A percentile compares a stretch with the other conserved stretches of the same genome.
phyloP scores from a whole-genome alignment of 2,113 vertebrate genomes.

The Rhodinocichla rosea region DNA sequence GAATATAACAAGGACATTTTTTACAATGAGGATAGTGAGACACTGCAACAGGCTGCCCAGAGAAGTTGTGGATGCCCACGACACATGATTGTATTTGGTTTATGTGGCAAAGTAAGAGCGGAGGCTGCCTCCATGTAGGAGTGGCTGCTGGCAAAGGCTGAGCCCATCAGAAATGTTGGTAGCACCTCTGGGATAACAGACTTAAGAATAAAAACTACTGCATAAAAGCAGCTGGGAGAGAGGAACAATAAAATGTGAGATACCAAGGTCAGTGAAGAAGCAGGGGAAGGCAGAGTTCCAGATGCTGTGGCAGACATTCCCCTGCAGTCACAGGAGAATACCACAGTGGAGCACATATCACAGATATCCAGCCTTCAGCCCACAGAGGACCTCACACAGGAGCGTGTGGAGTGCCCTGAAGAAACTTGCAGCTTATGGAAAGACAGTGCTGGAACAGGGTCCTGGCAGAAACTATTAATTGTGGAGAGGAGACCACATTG shows the following conservation, averaged over 20 bases:
- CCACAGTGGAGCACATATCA: background rate
- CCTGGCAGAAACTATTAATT: background rate
- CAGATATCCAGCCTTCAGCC: background rate
- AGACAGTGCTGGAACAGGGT: background rate
- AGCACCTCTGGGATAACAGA: background rate
- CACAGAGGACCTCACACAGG: background rate
- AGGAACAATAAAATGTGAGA: background rate
- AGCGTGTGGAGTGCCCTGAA: background rate
- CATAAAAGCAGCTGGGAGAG: background rate
- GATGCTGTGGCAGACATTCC: background rate
- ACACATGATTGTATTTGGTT: background rate
- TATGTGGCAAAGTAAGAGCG: fast-evolving
- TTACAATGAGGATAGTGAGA: background rate
- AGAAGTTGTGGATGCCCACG: background rate
- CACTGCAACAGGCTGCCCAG: background rate
- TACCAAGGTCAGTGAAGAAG: background rate
- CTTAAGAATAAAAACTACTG: background rate
- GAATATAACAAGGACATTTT: background rate
- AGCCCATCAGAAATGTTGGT: background rate
- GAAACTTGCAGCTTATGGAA: background rate
- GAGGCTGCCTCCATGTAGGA: background rate
- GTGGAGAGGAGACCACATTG: background rate
- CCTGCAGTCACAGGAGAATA: background rate
- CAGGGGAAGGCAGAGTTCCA: background rate
- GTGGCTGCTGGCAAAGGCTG: fast-evolving